Evolutionary conservation across 2,113 vertebrate species (phyloP).

Genomic region (Bostrychus sinensis): DNA sequence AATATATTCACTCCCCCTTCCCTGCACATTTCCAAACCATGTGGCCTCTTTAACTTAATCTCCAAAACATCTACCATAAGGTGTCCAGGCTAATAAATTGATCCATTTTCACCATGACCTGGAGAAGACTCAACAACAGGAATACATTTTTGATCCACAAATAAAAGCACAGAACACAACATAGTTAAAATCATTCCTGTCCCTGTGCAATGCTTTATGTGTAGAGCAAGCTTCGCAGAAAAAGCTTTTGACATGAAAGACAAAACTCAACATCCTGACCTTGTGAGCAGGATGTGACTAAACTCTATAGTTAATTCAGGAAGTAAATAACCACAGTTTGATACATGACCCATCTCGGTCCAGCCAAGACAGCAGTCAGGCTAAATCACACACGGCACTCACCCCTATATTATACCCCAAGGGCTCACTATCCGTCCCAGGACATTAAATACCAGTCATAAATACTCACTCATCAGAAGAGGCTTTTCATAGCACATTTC

Average conservation of each 20-base stretch:
- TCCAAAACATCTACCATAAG: no score
- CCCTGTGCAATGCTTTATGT: neutral
- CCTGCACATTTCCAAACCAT: no score
- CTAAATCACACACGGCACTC: slow-evolving; percentile 39
- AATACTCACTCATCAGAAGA: slow-evolving; percentile 33
- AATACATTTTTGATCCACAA: neutral
- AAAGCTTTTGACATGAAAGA: neutral
- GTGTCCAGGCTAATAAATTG: no score
- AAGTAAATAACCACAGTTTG: slow-evolving; percentile 35
- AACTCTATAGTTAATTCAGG: slow-evolving; percentile 29
- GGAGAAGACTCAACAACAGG: neutral
- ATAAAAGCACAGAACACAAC: neutral
- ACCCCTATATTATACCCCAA: slow-evolving; percentile 34
- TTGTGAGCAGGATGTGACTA: slow-evolving; percentile 5
- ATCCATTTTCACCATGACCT: no score
- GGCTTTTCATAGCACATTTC: slow-evolving; percentile 14
- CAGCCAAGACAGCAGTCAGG: slow-evolving; percentile 37
- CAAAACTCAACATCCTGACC: slow-evolving; percentile 19
- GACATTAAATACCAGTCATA: slow-evolving; percentile 33
- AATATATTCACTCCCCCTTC: no score
- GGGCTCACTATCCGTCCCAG: slow-evolving; percentile 29
- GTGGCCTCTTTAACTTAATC: no score
- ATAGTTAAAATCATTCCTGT: neutral
- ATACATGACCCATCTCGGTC: slow-evolving; percentile 4
- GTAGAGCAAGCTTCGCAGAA: neutral